Base-by-base conservation (phyloP, 2,888 invertebrate species). In the Nudaria mundana region DNA sequence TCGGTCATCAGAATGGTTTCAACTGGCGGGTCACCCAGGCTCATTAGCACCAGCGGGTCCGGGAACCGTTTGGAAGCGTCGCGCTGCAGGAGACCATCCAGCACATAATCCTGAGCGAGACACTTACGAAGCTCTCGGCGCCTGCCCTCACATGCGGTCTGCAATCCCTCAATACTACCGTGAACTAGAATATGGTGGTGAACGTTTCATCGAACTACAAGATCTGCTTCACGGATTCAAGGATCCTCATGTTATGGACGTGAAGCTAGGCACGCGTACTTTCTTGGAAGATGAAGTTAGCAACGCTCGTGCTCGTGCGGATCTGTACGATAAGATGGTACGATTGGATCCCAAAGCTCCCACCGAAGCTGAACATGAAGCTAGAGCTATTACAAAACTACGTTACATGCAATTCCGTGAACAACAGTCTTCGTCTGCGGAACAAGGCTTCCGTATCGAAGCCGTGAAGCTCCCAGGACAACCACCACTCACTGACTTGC, bases 401-500 rank as follows among this genome's bases (percentile, higher is more conserved):
- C 93, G 98, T 24, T 99, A 99, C 83, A 98, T 98, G 98, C 93
- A 96, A 71, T 98, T 97, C 85, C 91, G 98, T 39, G 98, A 99
- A 82, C 91, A 95, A 54, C 95, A 96, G 73, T 98, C 98, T 45
- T 98, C 98, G 2, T 96, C 98, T 0, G 95, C 97, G 48, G 92
- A 94, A 43, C 94, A 97, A 66, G 98, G 98, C 3, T 99, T 99
- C 80, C 91, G 99, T 57, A 97, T 99, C 63, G 99, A 99, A 83
- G 99, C 98, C 2, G 93, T 98, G 76, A 97, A 97, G 79, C 90
- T 96, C 63, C 92, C 95, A 8, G 95, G 96, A 13, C 91, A 93
- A 47, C 92, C 94, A 0, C 96, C 97, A 0, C 92, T 95, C 13
- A 97, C 95, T 33, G 96, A 98, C 76, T 87, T 98, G 48, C 97